Evolutionary conservation across 2,113 vertebrate species (phyloP).

Genomic region (Nansenia antarctica): DNA sequence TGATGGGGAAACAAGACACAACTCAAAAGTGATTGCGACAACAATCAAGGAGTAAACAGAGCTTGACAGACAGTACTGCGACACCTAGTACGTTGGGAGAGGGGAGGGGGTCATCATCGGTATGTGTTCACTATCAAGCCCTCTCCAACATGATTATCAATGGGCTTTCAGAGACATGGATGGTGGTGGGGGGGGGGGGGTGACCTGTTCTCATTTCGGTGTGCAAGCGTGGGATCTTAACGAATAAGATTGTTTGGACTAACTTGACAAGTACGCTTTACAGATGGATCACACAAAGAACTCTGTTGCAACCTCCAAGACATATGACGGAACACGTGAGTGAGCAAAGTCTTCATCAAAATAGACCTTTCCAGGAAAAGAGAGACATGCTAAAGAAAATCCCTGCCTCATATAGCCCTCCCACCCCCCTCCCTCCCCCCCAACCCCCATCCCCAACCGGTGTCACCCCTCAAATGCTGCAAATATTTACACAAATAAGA

Average conservation of each 20-base stretch:
- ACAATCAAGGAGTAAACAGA: neutral
- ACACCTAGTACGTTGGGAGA: neutral
- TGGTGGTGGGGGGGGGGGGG: too few species aligned
- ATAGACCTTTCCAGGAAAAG: neutral
- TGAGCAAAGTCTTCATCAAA: conserved; percentile 8
- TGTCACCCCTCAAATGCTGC: conserved; percentile 40
- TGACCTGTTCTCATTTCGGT: neutral
- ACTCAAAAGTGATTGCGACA: neutral
- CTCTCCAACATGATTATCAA: neutral
- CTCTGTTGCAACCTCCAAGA: neutral
- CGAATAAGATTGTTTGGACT: neutral
- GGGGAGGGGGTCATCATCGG: neutral
- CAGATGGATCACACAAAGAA: neutral
- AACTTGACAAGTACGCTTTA: neutral
- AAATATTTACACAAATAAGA: conserved; percentile 71
- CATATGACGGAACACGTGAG: neutral
- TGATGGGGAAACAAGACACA: neutral
- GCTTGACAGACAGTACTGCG: neutral
- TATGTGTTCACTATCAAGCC: neutral
- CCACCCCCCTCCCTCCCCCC: conserved; percentile 8
- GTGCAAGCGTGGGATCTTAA: neutral
- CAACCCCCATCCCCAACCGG: conserved; percentile 22
- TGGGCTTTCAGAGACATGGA: neutral
- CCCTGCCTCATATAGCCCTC: conserved; percentile 2
- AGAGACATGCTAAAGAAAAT: conserved; percentile 7